Conservation (phyloP, 2,888 invertebrate species). For the Hedya salicella region DNA sequence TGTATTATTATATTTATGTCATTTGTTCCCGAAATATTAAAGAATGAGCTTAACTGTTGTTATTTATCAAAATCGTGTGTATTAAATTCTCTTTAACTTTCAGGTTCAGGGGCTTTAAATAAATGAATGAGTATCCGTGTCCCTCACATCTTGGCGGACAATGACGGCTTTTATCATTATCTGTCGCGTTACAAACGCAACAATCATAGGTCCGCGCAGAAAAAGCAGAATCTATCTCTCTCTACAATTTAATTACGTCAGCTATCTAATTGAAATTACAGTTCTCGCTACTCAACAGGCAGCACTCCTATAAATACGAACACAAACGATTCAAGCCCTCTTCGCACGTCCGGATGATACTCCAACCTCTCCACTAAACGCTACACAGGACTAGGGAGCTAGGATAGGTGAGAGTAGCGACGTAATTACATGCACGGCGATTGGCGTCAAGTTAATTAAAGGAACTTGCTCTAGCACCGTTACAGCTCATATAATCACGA, state of each 20-base stretch:
- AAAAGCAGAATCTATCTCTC: too few species aligned
- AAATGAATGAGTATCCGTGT: too few species aligned
- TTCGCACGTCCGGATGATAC: constrained; percentile 21
- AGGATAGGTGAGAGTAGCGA: constrained; percentile 33
- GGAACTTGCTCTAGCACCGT: constrained; percentile 51
- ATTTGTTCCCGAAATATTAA: too few species aligned
- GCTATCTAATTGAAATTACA: neutral
- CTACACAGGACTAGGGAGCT: constrained; percentile 41
- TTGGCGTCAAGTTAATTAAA: constrained; percentile 54
- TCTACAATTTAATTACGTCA: constrained; percentile 12
- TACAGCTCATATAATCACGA: constrained; percentile 44
- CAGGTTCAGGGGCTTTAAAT: too few species aligned
- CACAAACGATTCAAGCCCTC: neutral
- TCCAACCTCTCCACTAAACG: constrained; percentile 18
- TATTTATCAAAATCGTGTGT: too few species aligned
- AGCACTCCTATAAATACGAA: constrained; percentile 4
- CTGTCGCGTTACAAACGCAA: too few species aligned
- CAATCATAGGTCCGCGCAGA: too few species aligned
- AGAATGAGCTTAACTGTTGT: too few species aligned
- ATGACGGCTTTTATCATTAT: too few species aligned
- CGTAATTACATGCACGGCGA: constrained; percentile 49
- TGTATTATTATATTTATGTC: too few species aligned
- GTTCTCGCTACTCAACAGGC: neutral
- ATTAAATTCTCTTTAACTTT: too few species aligned
- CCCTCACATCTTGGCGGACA: too few species aligned